Percentiles rank a stretch among this genome's conserved stretches.
These are phyloP conservation scores for Aphis craccivora DNA, from an alignment of 1,140 invertebrate genomes.

Conservation along the genomic window DNA sequence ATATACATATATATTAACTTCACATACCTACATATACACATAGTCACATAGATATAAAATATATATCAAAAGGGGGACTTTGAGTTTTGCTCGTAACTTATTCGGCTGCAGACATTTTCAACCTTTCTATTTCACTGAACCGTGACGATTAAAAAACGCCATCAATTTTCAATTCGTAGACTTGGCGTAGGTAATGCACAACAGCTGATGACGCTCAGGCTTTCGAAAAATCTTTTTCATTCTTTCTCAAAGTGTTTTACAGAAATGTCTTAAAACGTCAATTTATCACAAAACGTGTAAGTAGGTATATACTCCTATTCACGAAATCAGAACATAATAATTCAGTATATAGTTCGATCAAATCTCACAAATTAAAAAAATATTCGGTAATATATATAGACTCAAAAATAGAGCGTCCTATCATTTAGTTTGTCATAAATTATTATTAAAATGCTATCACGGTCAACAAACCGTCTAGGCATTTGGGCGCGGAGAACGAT, in stretches of 20 bases:
- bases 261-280: neutral
- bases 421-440: neutral
- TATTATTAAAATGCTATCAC: too few species aligned
- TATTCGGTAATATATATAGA: neutral
- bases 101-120: neutral
- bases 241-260: neutral
- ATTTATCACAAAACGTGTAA: neutral
- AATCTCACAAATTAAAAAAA: neutral
- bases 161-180: slow-evolving; percentile 17
- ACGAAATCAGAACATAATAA: neutral
- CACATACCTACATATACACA: neutral
- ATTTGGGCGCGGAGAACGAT: neutral
- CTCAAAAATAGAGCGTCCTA: neutral
- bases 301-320: neutral
- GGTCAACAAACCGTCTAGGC: neutral
- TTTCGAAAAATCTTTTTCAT: neutral
- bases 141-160: slow-evolving; percentile 28
- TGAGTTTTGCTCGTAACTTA: slow-evolving; percentile 30
- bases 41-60: slow-evolving; percentile 26
- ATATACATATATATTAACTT: neutral
- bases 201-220: neutral
- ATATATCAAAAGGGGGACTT: slow-evolving; percentile 31
- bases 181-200: neutral
- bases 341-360: neutral
- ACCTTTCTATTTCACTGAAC: slow-evolving; percentile 20